Evolutionary conservation across 2,797 vertebrate species (phyloP).

Genomic region (Lemur catta): DNA sequence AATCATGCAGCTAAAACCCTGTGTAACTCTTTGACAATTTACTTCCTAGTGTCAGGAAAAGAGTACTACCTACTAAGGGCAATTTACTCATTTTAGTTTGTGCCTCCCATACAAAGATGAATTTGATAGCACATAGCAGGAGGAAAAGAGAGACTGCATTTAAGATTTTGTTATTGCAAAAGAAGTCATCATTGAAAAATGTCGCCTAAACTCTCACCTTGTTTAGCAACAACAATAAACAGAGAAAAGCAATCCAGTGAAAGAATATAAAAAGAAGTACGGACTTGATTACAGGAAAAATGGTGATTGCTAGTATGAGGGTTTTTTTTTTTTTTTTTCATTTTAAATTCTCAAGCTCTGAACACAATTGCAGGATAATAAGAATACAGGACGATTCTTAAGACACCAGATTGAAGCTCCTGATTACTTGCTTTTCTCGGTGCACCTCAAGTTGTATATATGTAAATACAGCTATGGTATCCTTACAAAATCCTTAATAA

Average conservation of each 20-base stretch:
- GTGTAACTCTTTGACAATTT: constrained; percentile 78
- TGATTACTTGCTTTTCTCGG: constrained; percentile 68
- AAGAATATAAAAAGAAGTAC: constrained; percentile 71
- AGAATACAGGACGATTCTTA: constrained; percentile 63
- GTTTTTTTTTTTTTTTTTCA: background rate
- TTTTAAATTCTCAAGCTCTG: constrained; percentile 73
- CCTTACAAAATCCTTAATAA: constrained; percentile 60
- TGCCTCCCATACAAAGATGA: constrained; percentile 74
- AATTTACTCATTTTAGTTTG: constrained; percentile 69
- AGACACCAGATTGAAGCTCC: constrained; percentile 61
- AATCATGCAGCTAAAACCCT: constrained; percentile 70
- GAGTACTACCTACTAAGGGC: constrained; percentile 69
- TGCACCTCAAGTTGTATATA: constrained; percentile 47
- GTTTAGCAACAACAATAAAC: constrained; percentile 80
- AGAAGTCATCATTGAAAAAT: constrained; percentile 75
- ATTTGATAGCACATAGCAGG: constrained; percentile 76
- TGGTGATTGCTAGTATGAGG: constrained; percentile 70
- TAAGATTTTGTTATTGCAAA: constrained; percentile 76
- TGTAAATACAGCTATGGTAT: constrained; percentile 59
- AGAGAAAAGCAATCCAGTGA: constrained; percentile 73
- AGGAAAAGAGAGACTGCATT: constrained; percentile 70
- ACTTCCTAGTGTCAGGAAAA: constrained; percentile 77
- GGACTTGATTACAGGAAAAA: constrained; percentile 77
- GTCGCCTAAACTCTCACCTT: constrained; percentile 74
- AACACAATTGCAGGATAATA: constrained; percentile 73